phyloP scores from a whole-genome alignment of 2,797 vertebrate genomes.

The Sarcoramphus papa region DNA sequence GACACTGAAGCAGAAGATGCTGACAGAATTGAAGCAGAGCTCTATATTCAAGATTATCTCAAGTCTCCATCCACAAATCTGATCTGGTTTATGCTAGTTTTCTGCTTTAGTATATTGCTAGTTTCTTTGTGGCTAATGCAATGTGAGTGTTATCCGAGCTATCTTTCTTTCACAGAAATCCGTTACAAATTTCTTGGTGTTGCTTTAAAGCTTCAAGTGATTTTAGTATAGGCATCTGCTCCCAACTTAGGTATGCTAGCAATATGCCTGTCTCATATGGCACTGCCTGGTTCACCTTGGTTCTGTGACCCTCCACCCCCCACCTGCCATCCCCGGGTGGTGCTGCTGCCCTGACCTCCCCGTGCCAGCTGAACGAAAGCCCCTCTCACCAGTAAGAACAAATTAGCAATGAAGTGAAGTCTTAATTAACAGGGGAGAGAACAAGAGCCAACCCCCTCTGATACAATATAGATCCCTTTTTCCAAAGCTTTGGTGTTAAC shows the following conservation, averaged over 20 bases:
- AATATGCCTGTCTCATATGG: not conserved
- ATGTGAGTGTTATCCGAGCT: not conserved
- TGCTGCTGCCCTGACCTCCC: not conserved
- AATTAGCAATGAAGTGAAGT: not conserved
- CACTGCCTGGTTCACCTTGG: not conserved
- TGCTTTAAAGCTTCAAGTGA: not conserved
- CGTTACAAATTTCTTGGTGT: not conserved
- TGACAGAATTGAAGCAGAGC: not conserved
- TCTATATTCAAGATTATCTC: not conserved
- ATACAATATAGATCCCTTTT: not conserved
- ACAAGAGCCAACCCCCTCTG: not conserved
- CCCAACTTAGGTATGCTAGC: not conserved
- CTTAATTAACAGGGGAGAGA: not conserved
- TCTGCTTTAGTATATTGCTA: not conserved
- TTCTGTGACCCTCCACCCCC: not conserved
- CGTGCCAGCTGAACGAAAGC: fast-evolving
- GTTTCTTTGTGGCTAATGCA: not conserved
- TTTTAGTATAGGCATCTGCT: not conserved
- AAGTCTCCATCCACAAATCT: not conserved
- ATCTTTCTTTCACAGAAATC: not conserved
- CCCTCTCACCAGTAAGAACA: not conserved
- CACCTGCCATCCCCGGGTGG: not conserved
- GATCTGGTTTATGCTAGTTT: not conserved
- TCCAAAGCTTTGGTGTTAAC: not conserved
- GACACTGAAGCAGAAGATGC: not conserved